Conservation (phyloP, 2,797 vertebrate species). For the Dendrocincla tyrannina region DNA sequence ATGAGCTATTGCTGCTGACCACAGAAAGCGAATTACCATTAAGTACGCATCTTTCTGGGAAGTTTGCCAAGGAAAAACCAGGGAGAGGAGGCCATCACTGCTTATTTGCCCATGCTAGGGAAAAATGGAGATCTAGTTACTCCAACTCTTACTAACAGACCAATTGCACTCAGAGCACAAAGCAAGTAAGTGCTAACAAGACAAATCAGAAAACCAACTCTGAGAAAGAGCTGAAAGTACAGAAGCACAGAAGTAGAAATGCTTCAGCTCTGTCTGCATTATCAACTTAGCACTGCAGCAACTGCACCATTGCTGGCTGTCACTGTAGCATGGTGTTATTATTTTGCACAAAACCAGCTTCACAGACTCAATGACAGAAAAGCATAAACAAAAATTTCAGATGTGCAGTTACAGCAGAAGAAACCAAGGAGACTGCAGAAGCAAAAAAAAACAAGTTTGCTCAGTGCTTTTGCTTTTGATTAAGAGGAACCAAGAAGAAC, state of each 20-base stretch:
- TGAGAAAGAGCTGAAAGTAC: neutral
- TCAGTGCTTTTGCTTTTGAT: neutral
- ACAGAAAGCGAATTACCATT: conserved; percentile 10
- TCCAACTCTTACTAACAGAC: neutral
- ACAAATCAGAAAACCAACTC: neutral
- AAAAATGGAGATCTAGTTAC: neutral
- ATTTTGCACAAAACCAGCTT: neutral
- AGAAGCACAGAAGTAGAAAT: neutral
- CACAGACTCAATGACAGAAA: neutral
- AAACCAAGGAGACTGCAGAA: neutral
- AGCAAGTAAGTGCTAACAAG: neutral
- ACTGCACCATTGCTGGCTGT: neutral
- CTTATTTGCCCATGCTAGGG: neutral
- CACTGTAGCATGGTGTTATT: neutral
- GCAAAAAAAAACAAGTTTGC: neutral
- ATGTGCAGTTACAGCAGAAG: neutral
- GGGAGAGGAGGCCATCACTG: neutral
- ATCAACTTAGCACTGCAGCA: neutral
- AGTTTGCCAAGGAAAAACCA: neutral
- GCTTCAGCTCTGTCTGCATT: neutral
- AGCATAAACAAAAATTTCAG: neutral
- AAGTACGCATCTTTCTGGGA: conserved; percentile 31
- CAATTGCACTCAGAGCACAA: neutral
- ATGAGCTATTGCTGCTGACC: conserved; percentile 10
- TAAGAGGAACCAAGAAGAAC: neutral